These are phyloP conservation scores for Diadema setosum DNA, from an alignment of 35 echinoderm and acorn worm genomes.

Conservation along the genomic window DNA sequence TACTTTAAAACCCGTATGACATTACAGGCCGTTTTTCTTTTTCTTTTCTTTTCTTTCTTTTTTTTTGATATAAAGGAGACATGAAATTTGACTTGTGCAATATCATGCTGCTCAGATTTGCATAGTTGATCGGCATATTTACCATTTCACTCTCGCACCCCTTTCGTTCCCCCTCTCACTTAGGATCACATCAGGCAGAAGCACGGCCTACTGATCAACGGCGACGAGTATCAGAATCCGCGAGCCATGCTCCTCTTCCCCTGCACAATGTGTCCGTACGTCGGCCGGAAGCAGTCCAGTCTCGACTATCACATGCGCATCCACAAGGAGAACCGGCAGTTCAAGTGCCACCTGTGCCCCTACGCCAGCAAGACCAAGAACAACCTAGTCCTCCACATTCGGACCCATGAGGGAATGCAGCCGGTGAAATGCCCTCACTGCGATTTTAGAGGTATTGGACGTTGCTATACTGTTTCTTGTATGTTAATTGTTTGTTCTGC, in stretches of 20 bases:
- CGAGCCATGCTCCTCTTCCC: constrained; percentile 43
- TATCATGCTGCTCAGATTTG: not conserved
- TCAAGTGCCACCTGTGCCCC: constrained; percentile 67
- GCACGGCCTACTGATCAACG: constrained; percentile 70
- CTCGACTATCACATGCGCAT: constrained; percentile 90
- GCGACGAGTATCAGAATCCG: constrained; percentile 27
- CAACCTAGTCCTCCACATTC: constrained; percentile 87
- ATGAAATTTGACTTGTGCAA: not conserved
- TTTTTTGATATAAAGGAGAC: not conserved
- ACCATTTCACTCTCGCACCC: not conserved
- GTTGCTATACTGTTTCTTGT: not conserved
- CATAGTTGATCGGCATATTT: not conserved
- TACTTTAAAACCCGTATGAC: too few species aligned
- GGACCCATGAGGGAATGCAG: constrained; percentile 79
- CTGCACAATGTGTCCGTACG: constrained; percentile 60
- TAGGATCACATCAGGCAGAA: constrained; percentile 88
- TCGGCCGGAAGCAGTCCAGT: constrained; percentile 86
- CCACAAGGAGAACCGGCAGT: constrained; percentile 75
- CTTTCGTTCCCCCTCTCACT: constrained; percentile 37
- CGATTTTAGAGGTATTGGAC: constrained; percentile 80
- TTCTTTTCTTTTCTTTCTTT: too few species aligned
- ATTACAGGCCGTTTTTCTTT: too few species aligned
- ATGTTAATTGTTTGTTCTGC: too few species aligned
- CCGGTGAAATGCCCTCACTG: constrained; percentile 81
- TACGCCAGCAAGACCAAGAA: constrained; percentile 95